Conservation (phyloP, 2,113 vertebrate species). For the Varanus komodoensis region DNA sequence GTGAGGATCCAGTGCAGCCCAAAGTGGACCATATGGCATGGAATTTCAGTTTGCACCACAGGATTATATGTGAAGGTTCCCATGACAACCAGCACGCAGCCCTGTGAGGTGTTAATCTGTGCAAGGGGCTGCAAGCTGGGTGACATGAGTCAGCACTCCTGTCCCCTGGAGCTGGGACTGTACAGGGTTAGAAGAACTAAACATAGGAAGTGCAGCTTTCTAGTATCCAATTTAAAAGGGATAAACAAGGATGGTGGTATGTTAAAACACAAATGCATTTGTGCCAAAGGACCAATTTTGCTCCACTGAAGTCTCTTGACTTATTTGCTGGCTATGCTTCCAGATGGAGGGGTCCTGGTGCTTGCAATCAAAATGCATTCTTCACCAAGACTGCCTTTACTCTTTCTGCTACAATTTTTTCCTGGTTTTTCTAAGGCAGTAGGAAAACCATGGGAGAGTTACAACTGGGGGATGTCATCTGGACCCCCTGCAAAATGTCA, state of each 20-base stretch:
- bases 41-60: background rate
- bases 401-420: too few relatives aligned
- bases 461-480: too few relatives aligned
- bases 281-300: background rate
- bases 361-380: too few relatives aligned
- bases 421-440: too few relatives aligned
- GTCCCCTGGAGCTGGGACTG: background rate
- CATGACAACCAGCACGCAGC: conserved; percentile 21
- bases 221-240: background rate
- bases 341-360: too few relatives aligned
- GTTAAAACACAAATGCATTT: background rate
- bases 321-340: too few relatives aligned
- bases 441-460: too few relatives aligned
- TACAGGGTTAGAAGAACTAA: background rate
- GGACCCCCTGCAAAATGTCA: too few relatives aligned
- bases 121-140: background rate
- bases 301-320: background rate
- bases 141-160: background rate
- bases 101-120: background rate
- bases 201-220: background rate
- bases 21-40: background rate
- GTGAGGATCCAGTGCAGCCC: background rate
- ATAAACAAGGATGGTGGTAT: background rate
- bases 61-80: conserved; percentile 15
- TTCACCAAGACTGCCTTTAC: too few relatives aligned